phyloP scores from a whole-genome alignment of 2,113 vertebrate species.

The Thunnus thynnus region DNA sequence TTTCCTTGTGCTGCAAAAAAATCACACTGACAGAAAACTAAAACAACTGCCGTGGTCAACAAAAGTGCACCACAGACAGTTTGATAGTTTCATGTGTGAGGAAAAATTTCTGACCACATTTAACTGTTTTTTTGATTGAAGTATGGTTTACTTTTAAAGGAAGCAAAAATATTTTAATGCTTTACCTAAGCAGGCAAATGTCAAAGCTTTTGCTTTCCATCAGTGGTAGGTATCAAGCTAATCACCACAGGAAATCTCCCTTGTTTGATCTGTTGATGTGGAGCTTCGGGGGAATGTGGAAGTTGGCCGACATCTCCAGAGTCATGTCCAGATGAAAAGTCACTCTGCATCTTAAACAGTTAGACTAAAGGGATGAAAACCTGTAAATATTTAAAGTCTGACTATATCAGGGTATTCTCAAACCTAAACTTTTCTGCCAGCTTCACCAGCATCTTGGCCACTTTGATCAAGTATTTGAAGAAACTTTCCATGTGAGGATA shows the following conservation, averaged over 20 bases:
- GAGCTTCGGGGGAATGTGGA: constrained; percentile 46
- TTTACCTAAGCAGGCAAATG: neutral
- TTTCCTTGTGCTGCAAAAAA: neutral
- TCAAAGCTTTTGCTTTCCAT: constrained; percentile 3
- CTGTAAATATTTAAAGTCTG: constrained; percentile 30
- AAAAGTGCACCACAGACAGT: too few relatives aligned
- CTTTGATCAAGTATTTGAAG: neutral
- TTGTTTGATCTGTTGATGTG: constrained; percentile 43
- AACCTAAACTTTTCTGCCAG: neutral
- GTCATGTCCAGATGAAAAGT: constrained; percentile 18
- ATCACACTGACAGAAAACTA: neutral
- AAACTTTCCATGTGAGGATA: neutral
- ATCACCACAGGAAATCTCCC: constrained; percentile 21
- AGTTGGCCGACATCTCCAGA: constrained; percentile 25
- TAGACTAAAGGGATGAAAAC: constrained; percentile 2
- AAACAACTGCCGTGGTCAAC: neutral
- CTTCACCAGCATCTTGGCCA: neutral
- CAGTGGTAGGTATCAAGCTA: constrained; percentile 3
- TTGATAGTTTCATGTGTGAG: too few relatives aligned
- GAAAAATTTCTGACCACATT: too few relatives aligned
- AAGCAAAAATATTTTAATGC: too few relatives aligned
- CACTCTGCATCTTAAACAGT: neutral
- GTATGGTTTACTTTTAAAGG: too few relatives aligned
- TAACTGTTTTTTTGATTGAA: too few relatives aligned
- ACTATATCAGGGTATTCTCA: neutral